A percentile compares a stretch with the other conserved stretches of the same genome.
phyloP scores from a whole-genome alignment of 1,140 invertebrate species.

The Thaumatotibia leucotreta region DNA sequence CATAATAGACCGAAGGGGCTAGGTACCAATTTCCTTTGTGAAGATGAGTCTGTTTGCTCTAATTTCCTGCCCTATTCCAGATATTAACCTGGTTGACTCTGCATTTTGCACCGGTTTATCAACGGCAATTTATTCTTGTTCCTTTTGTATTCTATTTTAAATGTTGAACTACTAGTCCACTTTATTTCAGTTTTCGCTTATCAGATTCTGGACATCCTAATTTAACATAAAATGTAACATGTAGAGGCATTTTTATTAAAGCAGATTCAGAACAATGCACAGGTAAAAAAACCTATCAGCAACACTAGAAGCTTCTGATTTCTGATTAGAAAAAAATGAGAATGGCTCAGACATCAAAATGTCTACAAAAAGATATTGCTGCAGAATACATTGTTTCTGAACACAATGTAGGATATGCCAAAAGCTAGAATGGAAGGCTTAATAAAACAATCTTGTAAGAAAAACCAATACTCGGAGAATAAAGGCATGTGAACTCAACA shows the following conservation, averaged over 20 bases:
- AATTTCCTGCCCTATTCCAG: slow-evolving; percentile 39
- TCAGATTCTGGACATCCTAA: too few relatives aligned
- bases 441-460: slow-evolving; percentile 48
- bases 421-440: slow-evolving; percentile 26
- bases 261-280: too few relatives aligned
- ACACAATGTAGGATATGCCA: slow-evolving; percentile 6
- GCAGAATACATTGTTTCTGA: not conserved
- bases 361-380: too few relatives aligned
- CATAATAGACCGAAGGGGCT: slow-evolving; percentile 8
- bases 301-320: too few relatives aligned
- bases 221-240: too few relatives aligned
- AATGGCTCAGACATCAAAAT: too few relatives aligned
- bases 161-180: not conserved
- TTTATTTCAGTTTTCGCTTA: not conserved
- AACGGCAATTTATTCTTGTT: not conserved
- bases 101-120: not conserved
- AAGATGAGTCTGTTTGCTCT: slow-evolving; percentile 37
- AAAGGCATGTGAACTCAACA: slow-evolving; percentile 50
- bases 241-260: too few relatives aligned
- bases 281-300: too few relatives aligned
- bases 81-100: slow-evolving; percentile 30
- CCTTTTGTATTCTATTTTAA: not conserved
- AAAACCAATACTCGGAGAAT: slow-evolving; percentile 46
- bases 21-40: slow-evolving; percentile 42
- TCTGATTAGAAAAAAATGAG: too few relatives aligned